These are phyloP conservation scores for Parauchenoglanis punctatus DNA, from an alignment of 2,797 vertebrate genomes.

Conservation along the genomic window DNA sequence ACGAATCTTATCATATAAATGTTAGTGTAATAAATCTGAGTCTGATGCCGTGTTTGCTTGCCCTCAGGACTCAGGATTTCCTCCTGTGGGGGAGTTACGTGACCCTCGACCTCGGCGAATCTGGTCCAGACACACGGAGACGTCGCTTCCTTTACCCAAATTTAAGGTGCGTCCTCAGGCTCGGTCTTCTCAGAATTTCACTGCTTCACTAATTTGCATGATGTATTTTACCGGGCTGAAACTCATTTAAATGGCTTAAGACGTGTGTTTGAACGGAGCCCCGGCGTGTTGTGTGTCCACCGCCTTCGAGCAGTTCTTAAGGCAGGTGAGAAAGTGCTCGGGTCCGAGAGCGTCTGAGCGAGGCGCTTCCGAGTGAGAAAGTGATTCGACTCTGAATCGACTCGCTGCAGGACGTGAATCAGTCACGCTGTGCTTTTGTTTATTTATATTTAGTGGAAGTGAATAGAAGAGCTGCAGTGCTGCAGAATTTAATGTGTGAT, in stretches of 20 bases:
- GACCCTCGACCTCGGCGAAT: constrained; percentile 87
- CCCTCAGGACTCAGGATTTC: constrained; percentile 84
- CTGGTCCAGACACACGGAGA: constrained; percentile 88
- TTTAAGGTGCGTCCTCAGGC: constrained; percentile 81
- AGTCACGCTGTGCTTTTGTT: background rate
- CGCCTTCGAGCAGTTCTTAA: background rate
- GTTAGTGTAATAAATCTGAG: no score
- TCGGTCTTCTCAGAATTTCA: background rate
- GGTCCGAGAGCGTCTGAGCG: background rate
- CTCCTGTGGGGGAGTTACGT: constrained; percentile 85
- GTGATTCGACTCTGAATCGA: background rate
- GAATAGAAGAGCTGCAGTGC: background rate
- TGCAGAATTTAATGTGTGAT: background rate
- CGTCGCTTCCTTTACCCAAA: constrained; percentile 89
- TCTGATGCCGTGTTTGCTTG: background rate
- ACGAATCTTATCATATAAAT: no score
- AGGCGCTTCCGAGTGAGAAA: background rate
- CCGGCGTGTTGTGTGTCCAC: background rate
- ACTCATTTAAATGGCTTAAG: background rate
- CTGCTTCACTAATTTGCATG: background rate
- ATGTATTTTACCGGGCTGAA: background rate
- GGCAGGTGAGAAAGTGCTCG: background rate
- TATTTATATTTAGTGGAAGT: background rate
- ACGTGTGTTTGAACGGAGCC: background rate
- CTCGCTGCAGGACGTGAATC: background rate